Evolutionary conservation across 2,888 invertebrate species (phyloP).

Genomic region (Acleris literana): DNA sequence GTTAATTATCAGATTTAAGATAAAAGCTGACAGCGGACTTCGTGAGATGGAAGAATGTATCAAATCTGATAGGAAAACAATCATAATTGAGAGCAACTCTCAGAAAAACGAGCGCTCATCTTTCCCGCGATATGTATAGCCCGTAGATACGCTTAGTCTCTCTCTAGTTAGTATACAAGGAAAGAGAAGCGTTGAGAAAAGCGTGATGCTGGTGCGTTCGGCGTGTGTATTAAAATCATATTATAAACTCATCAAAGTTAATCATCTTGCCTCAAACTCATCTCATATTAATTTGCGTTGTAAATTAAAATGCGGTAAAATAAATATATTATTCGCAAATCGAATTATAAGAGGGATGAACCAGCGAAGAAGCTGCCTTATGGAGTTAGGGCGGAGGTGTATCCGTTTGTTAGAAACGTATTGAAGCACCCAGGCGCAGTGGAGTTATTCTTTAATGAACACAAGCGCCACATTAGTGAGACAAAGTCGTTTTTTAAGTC

Average conservation of each 20-base stretch:
- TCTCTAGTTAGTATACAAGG: no score
- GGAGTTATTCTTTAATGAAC: slow-evolving; percentile 2
- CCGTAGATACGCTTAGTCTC: no score
- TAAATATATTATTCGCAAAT: slow-evolving; percentile 15
- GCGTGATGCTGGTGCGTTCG: no score
- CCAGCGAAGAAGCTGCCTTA: not conserved
- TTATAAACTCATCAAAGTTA: slow-evolving; percentile 25
- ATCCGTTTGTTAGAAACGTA: slow-evolving; percentile 22
- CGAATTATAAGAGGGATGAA: slow-evolving; percentile 22
- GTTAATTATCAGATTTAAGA: no score
- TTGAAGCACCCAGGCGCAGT: slow-evolving; percentile 28
- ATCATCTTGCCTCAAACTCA: not conserved
- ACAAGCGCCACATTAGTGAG: no score
- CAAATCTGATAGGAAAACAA: no score
- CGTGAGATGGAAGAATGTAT: no score
- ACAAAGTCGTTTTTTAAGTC: no score
- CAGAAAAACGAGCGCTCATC: no score
- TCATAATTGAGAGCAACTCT: no score
- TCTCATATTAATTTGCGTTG: slow-evolving; percentile 9
- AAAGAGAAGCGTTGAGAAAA: not conserved
- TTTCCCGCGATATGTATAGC: no score
- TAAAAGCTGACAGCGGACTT: no score
- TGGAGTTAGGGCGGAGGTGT: slow-evolving; percentile 11
- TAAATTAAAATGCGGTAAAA: slow-evolving; percentile 15
- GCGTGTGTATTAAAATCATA: slow-evolving; percentile 8